These are phyloP conservation scores for Pyrocoelia pectoralis DNA, from an alignment of 2,888 invertebrate species.

Conservation along the genomic window DNA sequence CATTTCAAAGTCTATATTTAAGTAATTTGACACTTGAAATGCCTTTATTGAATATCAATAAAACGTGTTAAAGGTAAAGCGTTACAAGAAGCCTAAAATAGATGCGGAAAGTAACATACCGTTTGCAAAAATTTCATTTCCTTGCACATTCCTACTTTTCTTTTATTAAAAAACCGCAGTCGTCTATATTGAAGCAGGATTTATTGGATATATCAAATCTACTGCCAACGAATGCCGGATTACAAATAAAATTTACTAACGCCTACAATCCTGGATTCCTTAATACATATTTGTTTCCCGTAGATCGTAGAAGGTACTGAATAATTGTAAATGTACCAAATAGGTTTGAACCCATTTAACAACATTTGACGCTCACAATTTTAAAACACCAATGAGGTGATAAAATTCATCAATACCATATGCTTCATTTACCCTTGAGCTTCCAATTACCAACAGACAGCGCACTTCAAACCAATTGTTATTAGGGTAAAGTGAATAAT, in stretches of 20 bases:
- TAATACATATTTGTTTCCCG: neutral
- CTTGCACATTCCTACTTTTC: neutral
- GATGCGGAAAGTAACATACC: neutral
- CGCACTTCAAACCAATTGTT: too few species aligned
- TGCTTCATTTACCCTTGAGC: too few species aligned
- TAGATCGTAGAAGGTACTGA: too few species aligned
- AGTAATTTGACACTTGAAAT: conserved; percentile 7
- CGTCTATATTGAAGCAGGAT: neutral
- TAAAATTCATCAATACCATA: too few species aligned
- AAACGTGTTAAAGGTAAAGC: neutral
- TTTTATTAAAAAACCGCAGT: neutral
- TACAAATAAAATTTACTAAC: neutral
- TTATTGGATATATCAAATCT: neutral
- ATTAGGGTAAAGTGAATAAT: too few species aligned
- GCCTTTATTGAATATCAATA: neutral
- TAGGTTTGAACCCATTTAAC: too few species aligned
- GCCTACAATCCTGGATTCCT: neutral
- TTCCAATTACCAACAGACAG: too few species aligned
- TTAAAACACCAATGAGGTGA: too few species aligned
- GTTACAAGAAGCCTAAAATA: neutral
- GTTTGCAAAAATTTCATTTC: neutral
- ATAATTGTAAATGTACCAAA: too few species aligned
- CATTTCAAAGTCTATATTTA: neutral
- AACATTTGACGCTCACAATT: too few species aligned
- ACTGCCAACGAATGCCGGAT: neutral